A percentile compares a stretch with the other conserved stretches of the same genome.
phyloP scores from a whole-genome alignment of 1,140 invertebrate genomes.

The Megalopta genalis region DNA sequence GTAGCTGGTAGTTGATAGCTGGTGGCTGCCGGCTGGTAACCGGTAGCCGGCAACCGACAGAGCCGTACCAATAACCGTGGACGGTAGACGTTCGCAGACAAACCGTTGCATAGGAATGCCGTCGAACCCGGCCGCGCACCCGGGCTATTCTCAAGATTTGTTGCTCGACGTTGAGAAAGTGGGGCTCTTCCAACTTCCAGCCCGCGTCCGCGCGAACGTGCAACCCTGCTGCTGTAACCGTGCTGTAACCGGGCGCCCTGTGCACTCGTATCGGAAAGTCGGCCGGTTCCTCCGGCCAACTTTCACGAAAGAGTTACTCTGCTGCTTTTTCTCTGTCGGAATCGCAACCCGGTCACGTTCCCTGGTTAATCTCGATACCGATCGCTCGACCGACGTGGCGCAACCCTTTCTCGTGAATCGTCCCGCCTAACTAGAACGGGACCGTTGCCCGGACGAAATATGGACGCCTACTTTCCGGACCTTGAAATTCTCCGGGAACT shows the following conservation, averaged over 20 bases:
- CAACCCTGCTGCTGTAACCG: too few relatives aligned
- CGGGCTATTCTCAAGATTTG: conserved; percentile 60
- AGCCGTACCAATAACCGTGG: neutral
- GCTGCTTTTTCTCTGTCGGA: conserved; percentile 23
- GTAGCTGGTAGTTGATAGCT: neutral
- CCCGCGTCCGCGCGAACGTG: neutral
- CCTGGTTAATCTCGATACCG: conserved; percentile 34
- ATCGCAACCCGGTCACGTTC: conserved; percentile 42
- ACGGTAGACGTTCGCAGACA: neutral
- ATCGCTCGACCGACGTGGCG: neutral
- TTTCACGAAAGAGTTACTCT: conserved; percentile 25
- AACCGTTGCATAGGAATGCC: conserved; percentile 31
- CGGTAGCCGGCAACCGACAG: neutral
- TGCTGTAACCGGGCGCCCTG: too few relatives aligned
- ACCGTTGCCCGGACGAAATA: too few relatives aligned
- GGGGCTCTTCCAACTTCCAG: conserved; percentile 22
- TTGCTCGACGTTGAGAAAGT: conserved; percentile 66
- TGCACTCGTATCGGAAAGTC: conserved; percentile 13
- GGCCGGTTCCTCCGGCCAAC: neutral
- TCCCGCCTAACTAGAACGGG: neutral
- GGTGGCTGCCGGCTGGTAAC: neutral
- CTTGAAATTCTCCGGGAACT: too few relatives aligned
- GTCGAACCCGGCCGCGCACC: neutral
- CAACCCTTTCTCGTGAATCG: neutral
- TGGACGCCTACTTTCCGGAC: too few relatives aligned